Evolutionary conservation across 2,888 invertebrate species (phyloP), one percentile per base, ranked within the genome.

Genomic region (Drosophila percnosoma): DNA sequence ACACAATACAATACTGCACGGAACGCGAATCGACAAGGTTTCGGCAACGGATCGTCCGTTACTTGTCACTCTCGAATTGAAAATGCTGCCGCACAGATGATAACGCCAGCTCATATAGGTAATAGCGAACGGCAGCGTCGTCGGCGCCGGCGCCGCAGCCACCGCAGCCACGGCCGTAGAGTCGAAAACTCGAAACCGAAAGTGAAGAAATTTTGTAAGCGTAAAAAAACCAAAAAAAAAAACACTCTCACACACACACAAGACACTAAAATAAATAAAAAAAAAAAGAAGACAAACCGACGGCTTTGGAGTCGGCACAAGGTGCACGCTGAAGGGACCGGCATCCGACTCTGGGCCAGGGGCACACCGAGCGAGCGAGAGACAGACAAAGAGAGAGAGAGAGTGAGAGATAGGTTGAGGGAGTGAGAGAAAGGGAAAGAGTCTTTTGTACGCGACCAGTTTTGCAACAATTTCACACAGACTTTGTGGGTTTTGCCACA

Each of bases 1-100:
- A 57, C 8, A 57, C 42, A 42, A 38, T n/a, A 29, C 52, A 27
- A 13, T 52, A 34, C 24, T 24, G 33, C 45, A 55, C 62, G 69
- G 52, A 51, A 27, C 45, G 60, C 49, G 59, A 13, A 24, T 34
- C 27, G 61, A 36, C 60, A 51, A 42, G 40, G 62, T 58, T 55
- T 59, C 34, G 66, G 66, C 55, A 60, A 76, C 61, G 52, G 60
- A 52, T 58, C 51, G 91, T 91, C 91, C 92, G 92, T 83, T 80
- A 87, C 90, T 92, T 91, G 90, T 90, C 92, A 91, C 92, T 91
- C 89, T 91, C 92, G 90, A 90, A 88, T 90, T 91, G 77, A 90
- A 92, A 93, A 92, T 92, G 93, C 90, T 91, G 91, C 84, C 80
- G 80, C 82, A 78, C 81, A 84, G 91, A 91, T 91, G 89, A 86